Evolutionary conservation across 2,113 vertebrate genomes (phyloP), one percentile per base, ranked within the genome.

Genomic region (Leucoraja erinaceus): DNA sequence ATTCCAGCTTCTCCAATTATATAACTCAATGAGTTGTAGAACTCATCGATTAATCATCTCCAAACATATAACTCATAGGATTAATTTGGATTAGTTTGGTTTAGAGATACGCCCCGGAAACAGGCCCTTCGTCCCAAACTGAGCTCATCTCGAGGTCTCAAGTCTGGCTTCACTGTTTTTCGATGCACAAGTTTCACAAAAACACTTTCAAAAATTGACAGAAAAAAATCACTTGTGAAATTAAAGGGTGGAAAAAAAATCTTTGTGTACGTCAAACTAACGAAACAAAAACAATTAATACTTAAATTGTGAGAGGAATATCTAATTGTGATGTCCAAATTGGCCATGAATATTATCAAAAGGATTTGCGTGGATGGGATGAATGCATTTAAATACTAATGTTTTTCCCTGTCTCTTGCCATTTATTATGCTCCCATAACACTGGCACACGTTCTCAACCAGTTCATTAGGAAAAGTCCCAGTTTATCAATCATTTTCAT

Each of bases 391-490:
- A 88, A 88, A 31, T 66, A 88, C 11, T 56, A 81, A 38, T 47
- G 33, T 63, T 91, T 70, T 79, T 38, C 3, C 3, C 38, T 91
- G 33, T 91, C 63, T 70, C 70, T 83, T 91, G 66, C 16, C 88
- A 47, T 91, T 91, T 91, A 33, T 66, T 70, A 90, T 47, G 38
- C 66, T 59, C 47, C 28, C 14, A 47, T 54, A 91, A 12, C 18
- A 28, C 33, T 91, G 66, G 38, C 66, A 22, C 70, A 91, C 90
- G 22, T 74, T 74, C 72, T 25, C 20, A 91, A 91, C 66, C 38
- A 47, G 90, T 72, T 91, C 72, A 91, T 91, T 91, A 91, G 68
- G 66, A 91, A 47, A 72, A 74, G 10, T 72, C 47, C 66, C 90
- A 74, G 33, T 91, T 72, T 91, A 91, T 70, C 90, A 74, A 68